Base-by-base conservation (phyloP, 2,888 invertebrate genomes). In the Lacanobia oleracea region DNA sequence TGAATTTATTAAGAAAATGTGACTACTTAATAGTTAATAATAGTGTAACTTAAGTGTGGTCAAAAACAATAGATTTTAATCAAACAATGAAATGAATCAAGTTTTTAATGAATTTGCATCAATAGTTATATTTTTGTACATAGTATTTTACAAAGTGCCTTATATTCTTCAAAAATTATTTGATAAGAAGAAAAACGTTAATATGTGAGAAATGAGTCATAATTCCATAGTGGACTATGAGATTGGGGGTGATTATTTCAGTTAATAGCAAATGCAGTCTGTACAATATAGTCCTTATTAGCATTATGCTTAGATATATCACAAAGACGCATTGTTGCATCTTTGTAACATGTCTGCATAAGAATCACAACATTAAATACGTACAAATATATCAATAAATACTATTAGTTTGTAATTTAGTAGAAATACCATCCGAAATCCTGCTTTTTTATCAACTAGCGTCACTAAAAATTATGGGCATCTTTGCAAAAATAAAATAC, bases 121-220 rank as follows among this genome's bases (percentile, higher is more conserved):
- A 27, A 56, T 64, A 77, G 66, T 65, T 77, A 78, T 85, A 85
- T 86, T 84, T 87, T 87, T 88, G 88, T 87, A 89, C 83, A 88
- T 85, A 79, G 66, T 66, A 66, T 69, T 77, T 63, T 51, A 64
- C 33, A 62, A 77, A 77, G 87, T 87, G 88, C 88, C 88, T 88
- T 86, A 72, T 62, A 62, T 72, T 70, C 21, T 73, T 74, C 59
- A 57, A 74, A 60, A 27, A 59, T 50, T 68, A 57, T 27, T 53
- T 53, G 1, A 27, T 67, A 64, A 59, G 48, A 43, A 43, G 10
- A 57, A 9, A 18, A 14, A 14, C 27, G n/a, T 27, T 40, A n/a
- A 23, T 57, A 70, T 48, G 16, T 21, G 59, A 63, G 8, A 56
- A 50, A 37, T 23, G 0, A 27, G 3, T 43, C 1, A 27, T 56